Base-by-base conservation (phyloP, 2,888 invertebrate genomes). In the Timema podura region DNA sequence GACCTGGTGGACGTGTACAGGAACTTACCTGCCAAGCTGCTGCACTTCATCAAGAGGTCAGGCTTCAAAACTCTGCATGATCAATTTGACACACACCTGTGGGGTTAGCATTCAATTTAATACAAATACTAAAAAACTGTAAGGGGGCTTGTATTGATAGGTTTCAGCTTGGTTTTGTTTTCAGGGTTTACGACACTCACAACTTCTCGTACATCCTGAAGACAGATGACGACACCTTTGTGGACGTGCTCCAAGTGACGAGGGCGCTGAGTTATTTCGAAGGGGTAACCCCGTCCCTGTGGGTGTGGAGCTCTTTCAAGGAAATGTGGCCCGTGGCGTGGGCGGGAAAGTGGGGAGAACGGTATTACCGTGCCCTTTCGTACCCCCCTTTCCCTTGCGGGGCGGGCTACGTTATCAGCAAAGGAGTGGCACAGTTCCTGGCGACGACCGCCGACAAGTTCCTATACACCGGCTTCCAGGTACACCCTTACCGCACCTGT, bases 351-450 rank as follows among this genome's bases (percentile, higher is more conserved):
- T 77, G 77, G 77, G 69, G 76, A 15, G 77, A 77, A 69, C 73
- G 73, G 15, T 44, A 59, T 9, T 75, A 75, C 15, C 66, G 69
- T 10, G 71, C 74, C 3, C 65, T 68, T 7, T 72, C 71, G 10
- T 77, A 77, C 68, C 77, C 77, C 15, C 75, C 75, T 5, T 77
- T 77, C 65, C 76, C 77, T 6, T 76, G 76, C 57, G 77, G 77
- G 10, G 74, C 76, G 11, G 77, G 76, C 1, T 77, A 77, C 71
- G 73, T 77, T 44, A 71, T 77, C 0, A 70, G 73, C 47, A 59
- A 68, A 8, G 68, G 71, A 6, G 47, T 74, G 11, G 72, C 75
- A 5, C 65, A 68, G 11, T 75, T 70, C 59, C 67, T 75, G 8
- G 71, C 68, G 7, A 66, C 54, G 13, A 72, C 71, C 57, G 69